Conservation (phyloP, 2,888 invertebrate species). For the Tillus elongatus region DNA sequence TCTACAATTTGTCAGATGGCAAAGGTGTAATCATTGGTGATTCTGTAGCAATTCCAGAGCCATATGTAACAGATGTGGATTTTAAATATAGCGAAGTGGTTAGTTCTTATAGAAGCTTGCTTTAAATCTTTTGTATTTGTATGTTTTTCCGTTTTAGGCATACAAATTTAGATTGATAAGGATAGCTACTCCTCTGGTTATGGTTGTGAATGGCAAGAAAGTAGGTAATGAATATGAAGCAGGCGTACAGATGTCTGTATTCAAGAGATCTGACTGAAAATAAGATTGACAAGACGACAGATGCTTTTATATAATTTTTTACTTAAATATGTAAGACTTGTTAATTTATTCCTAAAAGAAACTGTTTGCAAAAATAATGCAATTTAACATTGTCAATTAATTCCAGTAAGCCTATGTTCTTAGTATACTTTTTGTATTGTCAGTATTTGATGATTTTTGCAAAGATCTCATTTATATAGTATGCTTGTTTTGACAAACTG, state of each 20-base stretch:
- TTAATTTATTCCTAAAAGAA: no score
- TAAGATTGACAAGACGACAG: constrained; percentile 4
- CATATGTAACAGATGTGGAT: constrained; percentile 52
- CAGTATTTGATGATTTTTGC: no score
- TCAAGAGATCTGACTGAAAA: constrained; percentile 50
- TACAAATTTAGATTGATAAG: constrained; percentile 66
- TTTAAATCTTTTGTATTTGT: no score
- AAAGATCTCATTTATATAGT: no score
- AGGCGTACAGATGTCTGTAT: constrained; percentile 55
- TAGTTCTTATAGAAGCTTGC: constrained; percentile 29
- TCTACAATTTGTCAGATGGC: constrained; percentile 77
- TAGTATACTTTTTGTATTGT: no score
- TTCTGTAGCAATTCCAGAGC: constrained; percentile 72
- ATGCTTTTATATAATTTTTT: no score
- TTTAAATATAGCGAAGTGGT: constrained; percentile 50
- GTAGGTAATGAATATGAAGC: constrained; percentile 58
- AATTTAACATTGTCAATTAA: no score
- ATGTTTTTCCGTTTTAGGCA: constrained; percentile 48
- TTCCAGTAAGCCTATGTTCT: no score
- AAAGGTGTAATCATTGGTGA: constrained; percentile 79
- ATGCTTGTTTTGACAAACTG: no score
- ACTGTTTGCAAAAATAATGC: no score
- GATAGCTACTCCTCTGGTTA: constrained; percentile 64
- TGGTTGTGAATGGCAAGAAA: constrained; percentile 70
- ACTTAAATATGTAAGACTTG: no score